Conservation (phyloP, 2,797 vertebrate genomes). For the Enteromius mattozi region DNA sequence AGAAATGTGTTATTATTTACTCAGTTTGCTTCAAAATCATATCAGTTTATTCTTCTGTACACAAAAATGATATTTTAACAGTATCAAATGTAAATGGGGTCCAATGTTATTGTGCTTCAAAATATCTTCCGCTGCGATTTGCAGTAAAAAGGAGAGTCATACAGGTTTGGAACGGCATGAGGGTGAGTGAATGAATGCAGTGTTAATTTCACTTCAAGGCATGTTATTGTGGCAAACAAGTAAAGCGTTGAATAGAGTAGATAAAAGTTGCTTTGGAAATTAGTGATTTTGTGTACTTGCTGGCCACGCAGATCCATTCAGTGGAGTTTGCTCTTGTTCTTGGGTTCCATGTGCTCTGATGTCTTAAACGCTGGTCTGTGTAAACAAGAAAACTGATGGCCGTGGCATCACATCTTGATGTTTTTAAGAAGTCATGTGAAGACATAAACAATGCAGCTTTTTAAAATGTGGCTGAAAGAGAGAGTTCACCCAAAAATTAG, state of each 20-base stretch:
- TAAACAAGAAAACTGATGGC: not conserved
- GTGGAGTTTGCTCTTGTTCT: not conserved
- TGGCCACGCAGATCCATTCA: not conserved
- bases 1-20: not conserved
- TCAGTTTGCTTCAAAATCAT: not conserved
- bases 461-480: not conserved
- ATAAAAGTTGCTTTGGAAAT: not conserved
- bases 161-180: not conserved
- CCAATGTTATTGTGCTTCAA: not conserved
- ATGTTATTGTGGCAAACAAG: not conserved
- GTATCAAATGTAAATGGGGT: not conserved
- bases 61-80: not conserved
- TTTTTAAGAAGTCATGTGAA: not conserved
- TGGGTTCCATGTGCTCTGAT: not conserved
- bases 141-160: not conserved
- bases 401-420: not conserved
- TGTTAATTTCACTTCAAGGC: not conserved
- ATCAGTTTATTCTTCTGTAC: not conserved
- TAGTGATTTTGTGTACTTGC: not conserved
- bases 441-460: not conserved
- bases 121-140: not conserved
- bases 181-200: not conserved
- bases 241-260: not conserved
- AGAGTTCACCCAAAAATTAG: not conserved
- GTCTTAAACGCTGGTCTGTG: not conserved